These are phyloP conservation scores for Zaprionus kolodkinae DNA, from an alignment of 1,140 invertebrate species.

Conservation along the genomic window DNA sequence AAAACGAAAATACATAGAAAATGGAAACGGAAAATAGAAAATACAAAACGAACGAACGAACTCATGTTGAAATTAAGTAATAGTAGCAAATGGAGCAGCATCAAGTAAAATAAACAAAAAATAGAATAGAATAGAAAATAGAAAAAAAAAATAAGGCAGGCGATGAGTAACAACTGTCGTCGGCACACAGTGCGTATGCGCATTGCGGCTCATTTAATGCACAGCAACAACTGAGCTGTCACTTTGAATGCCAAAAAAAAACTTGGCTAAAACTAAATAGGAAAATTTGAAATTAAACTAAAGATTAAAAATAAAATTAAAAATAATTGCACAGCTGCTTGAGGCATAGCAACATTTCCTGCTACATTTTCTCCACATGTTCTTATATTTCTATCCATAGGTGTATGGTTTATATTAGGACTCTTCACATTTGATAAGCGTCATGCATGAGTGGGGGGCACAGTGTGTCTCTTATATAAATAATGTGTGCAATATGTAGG, in stretches of 20 bases:
- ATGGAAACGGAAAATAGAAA: background rate
- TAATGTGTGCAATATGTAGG: constrained; percentile 42
- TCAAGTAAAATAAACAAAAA: background rate
- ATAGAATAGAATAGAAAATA: background rate
- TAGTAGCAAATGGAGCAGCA: constrained; percentile 51
- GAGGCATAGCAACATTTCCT: no score
- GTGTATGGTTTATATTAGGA: background rate
- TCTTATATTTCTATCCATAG: background rate
- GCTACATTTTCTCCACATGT: background rate
- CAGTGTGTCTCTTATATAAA: constrained; percentile 14
- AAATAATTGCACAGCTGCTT: background rate
- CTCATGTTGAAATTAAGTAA: constrained; percentile 65
- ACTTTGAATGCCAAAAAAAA: background rate
- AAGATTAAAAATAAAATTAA: background rate
- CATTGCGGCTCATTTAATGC: background rate
- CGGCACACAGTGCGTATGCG: constrained; percentile 47
- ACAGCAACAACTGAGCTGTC: constrained; percentile 7
- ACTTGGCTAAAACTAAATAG: background rate
- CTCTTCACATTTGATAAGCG: constrained; percentile 5
- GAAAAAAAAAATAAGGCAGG: constrained; percentile 19
- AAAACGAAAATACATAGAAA: background rate
- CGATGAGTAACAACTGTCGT: constrained; percentile 66
- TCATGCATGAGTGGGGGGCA: background rate
- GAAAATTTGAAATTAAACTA: background rate
- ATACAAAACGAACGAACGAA: background rate